Percentiles rank a stretch among this genome's conserved stretches.
Conservation (phyloP, 2,888 invertebrate species). For the Torymus texanus region DNA sequence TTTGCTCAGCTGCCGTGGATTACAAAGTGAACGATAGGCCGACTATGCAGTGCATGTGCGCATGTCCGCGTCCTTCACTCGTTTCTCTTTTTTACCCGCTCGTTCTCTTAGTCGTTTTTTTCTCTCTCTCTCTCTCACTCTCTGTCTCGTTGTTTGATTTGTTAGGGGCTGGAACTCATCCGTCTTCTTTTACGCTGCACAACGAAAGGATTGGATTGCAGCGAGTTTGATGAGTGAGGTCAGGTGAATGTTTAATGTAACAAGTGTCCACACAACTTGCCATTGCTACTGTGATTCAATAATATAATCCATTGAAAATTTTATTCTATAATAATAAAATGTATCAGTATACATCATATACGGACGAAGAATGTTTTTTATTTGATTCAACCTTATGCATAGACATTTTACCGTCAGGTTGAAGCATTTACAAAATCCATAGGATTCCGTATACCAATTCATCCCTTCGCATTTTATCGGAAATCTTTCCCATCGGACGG, state of each 20-base stretch:
- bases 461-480: not conserved
- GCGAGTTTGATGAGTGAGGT: constrained; percentile 21
- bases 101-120: not conserved
- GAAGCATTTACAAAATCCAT: not conserved
- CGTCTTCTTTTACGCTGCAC: not conserved
- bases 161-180: constrained; percentile 7
- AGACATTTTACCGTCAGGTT: not conserved
- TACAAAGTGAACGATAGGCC: constrained; percentile 56
- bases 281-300: no score
- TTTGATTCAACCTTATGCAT: no score
- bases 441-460: not conserved
- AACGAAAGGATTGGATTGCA: no score
- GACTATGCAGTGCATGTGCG: constrained; percentile 20
- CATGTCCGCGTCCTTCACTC: not conserved
- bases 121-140: constrained; percentile 7
- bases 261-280: constrained; percentile 14
- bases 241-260: constrained; percentile 25
- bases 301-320: no score
- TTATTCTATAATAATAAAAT: no score
- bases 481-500: not conserved
- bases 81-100: no score
- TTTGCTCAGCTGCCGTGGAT: constrained; percentile 70
- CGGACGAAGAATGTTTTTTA: no score
- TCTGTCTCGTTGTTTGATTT: constrained; percentile 9
- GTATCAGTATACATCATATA: no score